Evolutionary conservation across 2,888 invertebrate species (phyloP).

Genomic region (Acleris cristana): DNA sequence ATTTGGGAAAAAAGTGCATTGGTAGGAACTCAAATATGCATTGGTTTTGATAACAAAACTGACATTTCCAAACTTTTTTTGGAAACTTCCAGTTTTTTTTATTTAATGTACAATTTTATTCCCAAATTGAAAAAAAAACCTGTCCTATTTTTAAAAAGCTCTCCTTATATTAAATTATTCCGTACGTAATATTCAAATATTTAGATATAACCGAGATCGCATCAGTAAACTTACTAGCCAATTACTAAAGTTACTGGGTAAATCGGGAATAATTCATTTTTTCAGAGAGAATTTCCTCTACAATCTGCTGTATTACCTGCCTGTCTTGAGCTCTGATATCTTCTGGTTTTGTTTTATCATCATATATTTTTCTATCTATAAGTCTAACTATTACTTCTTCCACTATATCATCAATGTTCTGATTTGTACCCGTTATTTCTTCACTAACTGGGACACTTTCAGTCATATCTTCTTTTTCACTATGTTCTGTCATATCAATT

Average conservation of each 20-base stretch:
- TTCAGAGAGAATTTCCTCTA: slow-evolving; percentile 75
- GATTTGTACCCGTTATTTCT: slow-evolving; percentile 53
- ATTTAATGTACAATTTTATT: too few species aligned
- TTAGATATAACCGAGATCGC: slow-evolving; percentile 30
- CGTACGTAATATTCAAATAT: too few species aligned
- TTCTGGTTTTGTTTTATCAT: slow-evolving; percentile 79
- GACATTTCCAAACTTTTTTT: too few species aligned
- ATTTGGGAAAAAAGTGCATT: too few species aligned
- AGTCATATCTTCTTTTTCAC: slow-evolving; percentile 33
- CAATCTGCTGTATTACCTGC: slow-evolving; percentile 74
- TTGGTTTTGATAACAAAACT: too few species aligned
- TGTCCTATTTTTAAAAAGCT: too few species aligned
- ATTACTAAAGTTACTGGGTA: slow-evolving; percentile 9
- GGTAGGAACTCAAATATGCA: too few species aligned
- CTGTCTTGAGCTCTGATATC: slow-evolving; percentile 75
- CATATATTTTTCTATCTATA: slow-evolving; percentile 80
- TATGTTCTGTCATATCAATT: slow-evolving; percentile 38
- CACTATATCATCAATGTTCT: slow-evolving; percentile 74
- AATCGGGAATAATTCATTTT: slow-evolving; percentile 67
- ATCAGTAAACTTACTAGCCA: slow-evolving; percentile 23
- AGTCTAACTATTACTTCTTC: slow-evolving; percentile 77
- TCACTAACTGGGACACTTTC: slow-evolving; percentile 35
- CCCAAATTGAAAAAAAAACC: too few species aligned
- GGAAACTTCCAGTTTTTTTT: too few species aligned
- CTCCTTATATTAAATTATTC: too few species aligned